These are phyloP conservation scores for Alitta virens DNA, from an alignment of 2,888 invertebrate species.

Conservation along the genomic window DNA sequence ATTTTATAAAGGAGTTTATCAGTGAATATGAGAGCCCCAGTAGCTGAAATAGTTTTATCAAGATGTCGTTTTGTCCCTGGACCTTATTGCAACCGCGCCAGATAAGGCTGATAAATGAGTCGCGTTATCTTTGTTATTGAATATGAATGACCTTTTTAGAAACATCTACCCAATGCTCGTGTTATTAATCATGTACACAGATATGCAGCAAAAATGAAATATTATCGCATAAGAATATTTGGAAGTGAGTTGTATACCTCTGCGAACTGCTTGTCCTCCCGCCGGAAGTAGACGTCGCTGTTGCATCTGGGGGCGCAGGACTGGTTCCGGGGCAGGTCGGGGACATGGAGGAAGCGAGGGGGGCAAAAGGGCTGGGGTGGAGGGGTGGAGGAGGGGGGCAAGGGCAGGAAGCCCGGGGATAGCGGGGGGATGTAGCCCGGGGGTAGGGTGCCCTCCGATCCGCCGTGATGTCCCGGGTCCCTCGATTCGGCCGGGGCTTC, in stretches of 20 bases:
- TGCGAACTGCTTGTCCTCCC: constrained; percentile 69
- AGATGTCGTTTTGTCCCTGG: no score
- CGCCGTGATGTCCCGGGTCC: background rate
- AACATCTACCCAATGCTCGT: no score
- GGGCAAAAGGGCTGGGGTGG: constrained; percentile 32
- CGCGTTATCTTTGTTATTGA: no score
- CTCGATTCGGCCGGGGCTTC: constrained; percentile 59
- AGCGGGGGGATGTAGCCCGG: constrained; percentile 29
- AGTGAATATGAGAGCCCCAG: no score
- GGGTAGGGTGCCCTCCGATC: background rate
- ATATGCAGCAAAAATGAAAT: no score
- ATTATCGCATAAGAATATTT: no score
- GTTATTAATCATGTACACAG: no score
- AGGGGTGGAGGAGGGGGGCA: background rate
- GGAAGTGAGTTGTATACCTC: constrained; percentile 49
- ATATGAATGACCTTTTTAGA: no score
- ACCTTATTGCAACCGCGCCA: no score
- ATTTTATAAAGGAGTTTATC: no score
- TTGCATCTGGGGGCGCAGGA: constrained; percentile 62
- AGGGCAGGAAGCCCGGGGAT: constrained; percentile 5
- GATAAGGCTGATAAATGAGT: no score
- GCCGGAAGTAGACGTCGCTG: constrained; percentile 68
- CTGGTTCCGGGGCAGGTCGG: constrained; percentile 36
- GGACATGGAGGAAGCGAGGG: constrained; percentile 47
- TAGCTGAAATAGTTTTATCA: no score